These are phyloP conservation scores for Venustaconcha ellipsiformis DNA, from an alignment of 1,140 invertebrate species.

Conservation along the genomic window DNA sequence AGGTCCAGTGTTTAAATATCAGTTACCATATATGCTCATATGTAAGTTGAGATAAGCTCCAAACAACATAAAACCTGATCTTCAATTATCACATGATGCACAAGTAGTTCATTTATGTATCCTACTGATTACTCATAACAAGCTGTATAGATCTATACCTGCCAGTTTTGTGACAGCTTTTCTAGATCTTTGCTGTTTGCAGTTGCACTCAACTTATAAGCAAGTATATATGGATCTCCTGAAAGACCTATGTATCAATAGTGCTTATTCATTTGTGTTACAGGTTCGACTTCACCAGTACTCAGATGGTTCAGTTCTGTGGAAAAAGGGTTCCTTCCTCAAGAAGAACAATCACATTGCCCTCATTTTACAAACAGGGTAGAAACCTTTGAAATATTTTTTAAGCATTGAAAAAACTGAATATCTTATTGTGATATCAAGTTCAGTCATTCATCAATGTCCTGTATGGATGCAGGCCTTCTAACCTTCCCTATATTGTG, in stretches of 20 bases:
- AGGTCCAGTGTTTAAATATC: not conserved
- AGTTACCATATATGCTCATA: too few relatives aligned
- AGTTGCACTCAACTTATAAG: too few relatives aligned
- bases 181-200: too few relatives aligned
- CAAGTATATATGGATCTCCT: constrained; percentile 2
- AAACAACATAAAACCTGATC: too few relatives aligned
- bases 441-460: not conserved
- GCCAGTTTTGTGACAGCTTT: too few relatives aligned
- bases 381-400: constrained; percentile 5
- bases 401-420: not conserved
- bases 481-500: too few relatives aligned
- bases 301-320: constrained; percentile 58
- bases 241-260: constrained; percentile 27
- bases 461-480: too few relatives aligned
- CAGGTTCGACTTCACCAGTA: constrained; percentile 63
- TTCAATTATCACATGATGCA: too few relatives aligned
- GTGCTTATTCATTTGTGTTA: constrained; percentile 13
- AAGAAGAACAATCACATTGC: constrained; percentile 64
- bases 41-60: too few relatives aligned
- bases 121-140: too few relatives aligned
- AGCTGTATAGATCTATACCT: too few relatives aligned
- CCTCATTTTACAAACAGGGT: constrained; percentile 56
- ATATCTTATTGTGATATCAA: not conserved
- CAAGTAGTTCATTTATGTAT: too few relatives aligned
- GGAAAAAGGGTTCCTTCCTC: constrained; percentile 66